phyloP scores from a whole-genome alignment of 2,888 invertebrate species.

The Sesamia inferens region DNA sequence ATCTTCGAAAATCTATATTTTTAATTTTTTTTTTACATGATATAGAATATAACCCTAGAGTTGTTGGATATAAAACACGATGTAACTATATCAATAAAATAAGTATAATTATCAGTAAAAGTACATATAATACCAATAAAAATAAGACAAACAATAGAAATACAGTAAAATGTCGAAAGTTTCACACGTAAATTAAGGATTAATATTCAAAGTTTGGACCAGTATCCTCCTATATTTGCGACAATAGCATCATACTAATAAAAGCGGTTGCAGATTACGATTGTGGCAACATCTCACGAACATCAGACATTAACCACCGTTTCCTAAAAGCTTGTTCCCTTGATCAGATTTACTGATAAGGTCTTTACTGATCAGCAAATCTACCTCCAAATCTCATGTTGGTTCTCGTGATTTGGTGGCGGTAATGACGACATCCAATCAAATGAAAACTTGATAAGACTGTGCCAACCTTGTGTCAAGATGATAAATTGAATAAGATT shows the following conservation, averaged over 20 bases:
- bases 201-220: not conserved
- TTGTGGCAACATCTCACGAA: conserved; percentile 6
- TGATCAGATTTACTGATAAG: not conserved
- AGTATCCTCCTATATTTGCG: not conserved
- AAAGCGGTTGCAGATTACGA: not conserved
- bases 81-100: too few species aligned
- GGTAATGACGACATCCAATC: conserved; percentile 8
- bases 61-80: too few species aligned
- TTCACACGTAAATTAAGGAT: not conserved
- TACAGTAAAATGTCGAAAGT: too few species aligned
- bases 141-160: too few species aligned
- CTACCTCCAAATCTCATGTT: not conserved
- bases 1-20: too few species aligned
- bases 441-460: not conserved
- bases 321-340: not conserved
- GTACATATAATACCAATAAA: too few species aligned
- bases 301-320: not conserved
- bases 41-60: too few species aligned
- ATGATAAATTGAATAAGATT: not conserved
- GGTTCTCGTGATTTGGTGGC: not conserved
- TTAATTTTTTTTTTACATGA: too few species aligned
- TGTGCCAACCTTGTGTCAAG: not conserved
- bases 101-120: too few species aligned
- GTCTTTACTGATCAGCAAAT: not conserved
- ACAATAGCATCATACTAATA: not conserved